Base-by-base conservation (phyloP, 1,140 invertebrate species). In the Trichoplusia ni region DNA sequence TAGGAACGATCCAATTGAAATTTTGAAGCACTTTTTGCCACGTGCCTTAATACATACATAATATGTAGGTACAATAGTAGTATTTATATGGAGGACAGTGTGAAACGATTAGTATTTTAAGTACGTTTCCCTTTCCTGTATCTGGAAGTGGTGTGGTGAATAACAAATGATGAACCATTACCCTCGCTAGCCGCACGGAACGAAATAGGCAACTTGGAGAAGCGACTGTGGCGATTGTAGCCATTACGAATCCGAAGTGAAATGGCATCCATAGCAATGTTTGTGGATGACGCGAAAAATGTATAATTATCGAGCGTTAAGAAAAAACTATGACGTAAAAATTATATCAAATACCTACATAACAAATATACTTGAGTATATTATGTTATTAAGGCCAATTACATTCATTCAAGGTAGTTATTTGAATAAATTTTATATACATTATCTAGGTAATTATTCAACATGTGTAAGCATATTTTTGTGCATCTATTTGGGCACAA, bases 111-210 rank as follows among this genome's bases (percentile, higher is more conserved):
- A 74, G 58, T 60, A 73, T 65, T 63, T 67, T 61, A 42, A 53
- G 38, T 67, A 58, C 38, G 69, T 68, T 78, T 73, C 75, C 73
- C 68, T 60, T 73, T 73, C 68, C 70, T 67, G 72, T 67, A 66
- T 64, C 63, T 68, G 47, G 9, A 29, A 21, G 31, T 42, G 21
- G 29, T 33, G 44, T 65, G 64, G 53, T 67, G 63, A 64, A 72
- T 67, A 67, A 71, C 63, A 69, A 71, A 72, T 61, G 54, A 67
- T 67, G 42, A 72, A 60, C 70, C 69, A 70, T 71, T 69, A 71
- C 59, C 60, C 47, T 71, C 61, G 33, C 67, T 60, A 51, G 29
- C 70, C 70, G 64, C 67, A 73, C 72, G 75, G 63, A 75, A 73
- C 67, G 68, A 42, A 35, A 58, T 60, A 60, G 18, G 16, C 47